Base-by-base conservation (phyloP, 2,113 vertebrate genomes). In the Leptocoma aspasia region DNA sequence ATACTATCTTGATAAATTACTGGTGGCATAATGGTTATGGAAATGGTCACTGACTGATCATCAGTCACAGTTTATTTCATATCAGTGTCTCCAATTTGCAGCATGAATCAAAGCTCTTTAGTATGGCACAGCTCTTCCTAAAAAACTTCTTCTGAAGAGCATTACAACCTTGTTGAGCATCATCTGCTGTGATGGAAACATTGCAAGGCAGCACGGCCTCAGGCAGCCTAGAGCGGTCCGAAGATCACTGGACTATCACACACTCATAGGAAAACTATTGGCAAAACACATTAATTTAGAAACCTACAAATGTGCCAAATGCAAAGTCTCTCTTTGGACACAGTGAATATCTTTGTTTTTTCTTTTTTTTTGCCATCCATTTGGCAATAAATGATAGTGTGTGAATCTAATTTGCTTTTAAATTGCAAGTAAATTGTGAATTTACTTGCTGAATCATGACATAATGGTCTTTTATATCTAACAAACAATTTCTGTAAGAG, bases 1-100 rank as follows among this genome's bases (percentile, higher is more conserved):
- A 97, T 97, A 93, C 92, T 98, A 98, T 96, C 96, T 98, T 99
- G 98, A 99, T 98, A 98, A 98, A 98, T 99, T 98, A 98, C 98
- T 91, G 97, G 98, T 96, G 95, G 96, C 97, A 95, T 98, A 98
- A 98, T 98, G 98, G 98, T 99, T 99, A 98, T 98, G 98, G 98
- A 99, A 99, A 98, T 98, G 92, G 75, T 98, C 98, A 98, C 98
- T 97, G 97, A 98, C 98, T 98, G 98, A 98, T 98, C 98, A 98
- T 98, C 98, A 97, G 95, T 99, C 98, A 99, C 97, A 98, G 97
- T 98, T 98, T 98, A 98, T 98, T 98, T 98, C 97, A 93, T 97
- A 98, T 98, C 96, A 94, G 81, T 97, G 97, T 97, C 96, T 96
- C 94, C 90, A 94, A 82, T 97, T 94, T 92, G 93, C 95, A 97